Percentiles rank a stretch among this genome's conserved stretches.
Conservation (phyloP, 2,113 vertebrate species). For the Paramisgurnus dabryanus region DNA sequence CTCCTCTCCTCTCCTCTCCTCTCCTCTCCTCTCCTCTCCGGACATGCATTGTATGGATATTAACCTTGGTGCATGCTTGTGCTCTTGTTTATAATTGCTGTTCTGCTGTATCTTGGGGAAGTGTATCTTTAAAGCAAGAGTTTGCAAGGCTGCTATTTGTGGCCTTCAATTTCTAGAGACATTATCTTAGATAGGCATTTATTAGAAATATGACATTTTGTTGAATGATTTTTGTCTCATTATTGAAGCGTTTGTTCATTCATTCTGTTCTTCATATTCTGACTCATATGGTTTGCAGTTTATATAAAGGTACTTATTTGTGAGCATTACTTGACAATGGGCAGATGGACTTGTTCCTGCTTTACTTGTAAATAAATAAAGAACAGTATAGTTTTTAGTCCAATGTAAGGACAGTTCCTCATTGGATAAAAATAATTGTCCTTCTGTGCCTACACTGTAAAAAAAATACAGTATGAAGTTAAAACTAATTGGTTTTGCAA, state of each 20-base stretch:
- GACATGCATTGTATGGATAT: neutral
- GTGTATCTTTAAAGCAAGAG: neutral
- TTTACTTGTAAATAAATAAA: too few relatives aligned
- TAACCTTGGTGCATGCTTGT: neutral
- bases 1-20: slow-evolving; percentile 22
- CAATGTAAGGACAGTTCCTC: too few relatives aligned
- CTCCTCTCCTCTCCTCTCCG: neutral
- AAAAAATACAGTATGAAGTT: too few relatives aligned
- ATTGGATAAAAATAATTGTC: too few relatives aligned
- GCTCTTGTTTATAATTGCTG: neutral
- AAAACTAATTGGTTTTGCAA: too few relatives aligned
- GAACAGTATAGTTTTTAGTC: too few relatives aligned
- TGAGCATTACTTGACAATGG: neutral
- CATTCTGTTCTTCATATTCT: neutral
- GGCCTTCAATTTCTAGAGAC: neutral
- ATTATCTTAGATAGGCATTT: neutral
- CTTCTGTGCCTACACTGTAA: too few relatives aligned
- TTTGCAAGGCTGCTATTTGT: neutral
- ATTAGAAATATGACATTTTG: neutral
- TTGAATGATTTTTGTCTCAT: neutral
- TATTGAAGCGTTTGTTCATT: neutral
- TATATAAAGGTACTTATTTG: neutral
- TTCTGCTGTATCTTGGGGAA: neutral
- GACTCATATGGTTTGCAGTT: neutral
- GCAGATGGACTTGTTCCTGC: too few relatives aligned